Base-by-base conservation (phyloP, 2,888 invertebrate genomes). In the Aphodius sticticus region DNA sequence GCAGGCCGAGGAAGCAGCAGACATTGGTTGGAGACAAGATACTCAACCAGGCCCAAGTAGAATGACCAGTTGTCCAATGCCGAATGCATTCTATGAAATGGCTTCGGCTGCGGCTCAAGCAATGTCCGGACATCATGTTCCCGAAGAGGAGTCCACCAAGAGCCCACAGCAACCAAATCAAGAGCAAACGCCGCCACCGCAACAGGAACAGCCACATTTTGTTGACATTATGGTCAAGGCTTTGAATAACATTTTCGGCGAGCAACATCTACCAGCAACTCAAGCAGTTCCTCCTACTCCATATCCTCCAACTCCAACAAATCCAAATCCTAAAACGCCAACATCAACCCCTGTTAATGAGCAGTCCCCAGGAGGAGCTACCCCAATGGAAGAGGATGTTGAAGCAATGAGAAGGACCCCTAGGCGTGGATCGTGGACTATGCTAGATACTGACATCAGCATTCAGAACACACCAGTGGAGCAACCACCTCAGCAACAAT, bases 51-150 rank as follows among this genome's bases (percentile, higher is more conserved):
- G 70, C 14, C 5, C 70, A 70, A 70, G 70, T 9, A 70, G 26
- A 71, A 71, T 71, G 14, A 16, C 35, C 26, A 16, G 69, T 69
- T 80, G 78, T 26, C 80, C 80, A 16, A 70, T 78, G 77, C 16
- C 26, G 71, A 26, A 35, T 16, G 12, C 16, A 15, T n/a, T 35
- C 26, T 35, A 74, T 36, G 35, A 71, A 1, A n/a, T 16, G 7
- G 26, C 70, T 70, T 70, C 70, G 15, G 70, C 15, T 5, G 70
- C 70, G 15, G 70, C 15, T 16, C 70, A 72, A 72, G 26, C 72
- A 14, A 26, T 35, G 36, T 26, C 72, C 12, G 53, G 53, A 53
- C 7, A 9, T 53, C 53, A 1, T 53, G 4, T 12, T 12, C 9
- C 53, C 53, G 2, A 53, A 12, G 53, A 53, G 53, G 53, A 53